phyloP scores from a whole-genome alignment of 2,888 invertebrate species.

The Cataglyphis altisquamis region DNA sequence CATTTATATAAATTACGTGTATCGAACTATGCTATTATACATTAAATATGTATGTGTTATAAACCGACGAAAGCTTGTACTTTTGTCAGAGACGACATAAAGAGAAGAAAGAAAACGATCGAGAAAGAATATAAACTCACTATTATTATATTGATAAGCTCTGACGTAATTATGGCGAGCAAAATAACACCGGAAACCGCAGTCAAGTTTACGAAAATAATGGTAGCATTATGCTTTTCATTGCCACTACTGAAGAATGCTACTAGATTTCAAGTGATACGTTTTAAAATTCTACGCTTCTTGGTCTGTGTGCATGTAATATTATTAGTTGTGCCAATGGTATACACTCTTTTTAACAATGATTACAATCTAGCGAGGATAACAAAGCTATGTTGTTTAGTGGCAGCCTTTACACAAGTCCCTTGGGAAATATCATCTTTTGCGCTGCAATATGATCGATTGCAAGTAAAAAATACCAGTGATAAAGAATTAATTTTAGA shows the following conservation, averaged over 20 bases:
- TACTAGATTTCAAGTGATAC: conserved; percentile 39
- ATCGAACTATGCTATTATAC: background rate
- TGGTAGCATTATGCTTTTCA: conserved; percentile 47
- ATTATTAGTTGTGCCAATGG: conserved; percentile 43
- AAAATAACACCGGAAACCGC: conserved; percentile 58
- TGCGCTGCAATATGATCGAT: conserved; percentile 36
- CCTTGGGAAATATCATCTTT: conserved; percentile 30
- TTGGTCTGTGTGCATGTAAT: conserved; percentile 37
- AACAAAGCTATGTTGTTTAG: conserved; percentile 42
- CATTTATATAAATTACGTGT: background rate
- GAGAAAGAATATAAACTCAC: background rate
- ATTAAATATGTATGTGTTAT: conserved; percentile 24
- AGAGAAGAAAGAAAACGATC: background rate
- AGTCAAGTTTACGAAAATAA: conserved; percentile 52
- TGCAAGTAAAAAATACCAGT: conserved; percentile 60
- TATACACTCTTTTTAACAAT: conserved; percentile 45
- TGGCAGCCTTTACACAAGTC: conserved; percentile 32
- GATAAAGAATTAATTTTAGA: background rate
- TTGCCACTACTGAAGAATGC: conserved; percentile 65
- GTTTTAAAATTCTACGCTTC: conserved; percentile 54
- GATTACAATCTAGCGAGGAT: conserved; percentile 31
- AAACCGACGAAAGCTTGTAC: background rate
- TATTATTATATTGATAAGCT: conserved; percentile 1
- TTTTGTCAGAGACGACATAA: background rate
- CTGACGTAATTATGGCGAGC: background rate